phyloP scores from a whole-genome alignment of 1,140 invertebrate genomes.

The Aphidius ervi region DNA sequence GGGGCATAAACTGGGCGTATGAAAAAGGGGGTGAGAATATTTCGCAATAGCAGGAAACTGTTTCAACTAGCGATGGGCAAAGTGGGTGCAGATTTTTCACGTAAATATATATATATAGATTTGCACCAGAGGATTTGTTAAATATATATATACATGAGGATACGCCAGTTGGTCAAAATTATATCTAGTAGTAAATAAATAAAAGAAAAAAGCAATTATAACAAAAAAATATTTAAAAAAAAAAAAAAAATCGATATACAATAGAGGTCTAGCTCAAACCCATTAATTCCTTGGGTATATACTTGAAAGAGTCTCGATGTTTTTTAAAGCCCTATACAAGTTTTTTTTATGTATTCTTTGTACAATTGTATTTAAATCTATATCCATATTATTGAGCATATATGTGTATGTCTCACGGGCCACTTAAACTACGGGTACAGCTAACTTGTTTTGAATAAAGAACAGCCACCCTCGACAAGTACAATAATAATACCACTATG shows the following conservation, averaged over 20 bases:
- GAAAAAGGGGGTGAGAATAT: no score
- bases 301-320: no score
- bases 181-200: no score
- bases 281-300: constrained; percentile 34
- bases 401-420: not conserved
- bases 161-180: no score
- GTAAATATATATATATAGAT: no score
- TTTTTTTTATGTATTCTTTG: no score
- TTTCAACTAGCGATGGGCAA: constrained; percentile 27
- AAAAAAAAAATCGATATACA: constrained; percentile 50
- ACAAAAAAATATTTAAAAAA: not conserved
- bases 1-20: constrained; percentile 40
- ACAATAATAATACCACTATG: not conserved
- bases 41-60: constrained; percentile 20
- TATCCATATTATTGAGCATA: no score
- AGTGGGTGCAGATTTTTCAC: constrained; percentile 14
- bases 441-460: constrained; percentile 10
- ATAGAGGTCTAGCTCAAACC: constrained; percentile 43
- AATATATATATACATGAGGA: no score
- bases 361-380: no score
- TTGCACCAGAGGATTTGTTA: no score
- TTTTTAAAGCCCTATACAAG: no score
- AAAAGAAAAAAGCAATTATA: no score
- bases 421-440: constrained; percentile 7
- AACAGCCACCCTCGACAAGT: constrained; percentile 7